phyloP scores from a whole-genome alignment of 2,113 vertebrate species.

The Eptatretus burgeri region DNA sequence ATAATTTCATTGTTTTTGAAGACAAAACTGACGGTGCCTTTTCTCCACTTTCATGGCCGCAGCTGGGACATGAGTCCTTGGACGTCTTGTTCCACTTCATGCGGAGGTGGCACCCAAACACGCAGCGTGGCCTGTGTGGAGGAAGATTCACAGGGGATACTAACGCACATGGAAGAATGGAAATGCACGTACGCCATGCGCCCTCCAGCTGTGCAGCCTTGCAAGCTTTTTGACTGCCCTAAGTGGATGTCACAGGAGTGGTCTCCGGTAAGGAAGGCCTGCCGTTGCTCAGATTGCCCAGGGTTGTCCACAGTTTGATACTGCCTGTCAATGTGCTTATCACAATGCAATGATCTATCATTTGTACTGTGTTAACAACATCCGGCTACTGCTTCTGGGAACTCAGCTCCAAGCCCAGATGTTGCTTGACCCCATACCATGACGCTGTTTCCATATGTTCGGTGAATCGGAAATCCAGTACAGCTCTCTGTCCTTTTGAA shows the following conservation, averaged over 20 bases:
- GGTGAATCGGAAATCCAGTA: no score
- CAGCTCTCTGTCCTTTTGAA: no score
- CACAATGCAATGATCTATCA: conserved; percentile 7
- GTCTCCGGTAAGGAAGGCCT: conserved; percentile 41
- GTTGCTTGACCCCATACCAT: conserved; percentile 13
- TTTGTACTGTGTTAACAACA: neutral
- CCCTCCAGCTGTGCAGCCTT: conserved; percentile 49
- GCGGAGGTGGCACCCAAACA: conserved; percentile 67
- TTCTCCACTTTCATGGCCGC: neutral
- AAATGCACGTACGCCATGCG: conserved; percentile 83
- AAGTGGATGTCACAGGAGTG: conserved; percentile 90
- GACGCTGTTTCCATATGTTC: conserved; percentile 7
- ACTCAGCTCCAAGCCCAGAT: conserved; percentile 14
- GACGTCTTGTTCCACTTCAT: conserved; percentile 79
- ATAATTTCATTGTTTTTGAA: no score
- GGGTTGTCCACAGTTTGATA: neutral
- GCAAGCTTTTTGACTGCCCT: conserved; percentile 75
- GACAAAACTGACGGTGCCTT: no score
- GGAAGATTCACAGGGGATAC: conserved; percentile 67
- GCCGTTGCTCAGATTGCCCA: neutral
- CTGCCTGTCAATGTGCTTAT: conserved; percentile 5
- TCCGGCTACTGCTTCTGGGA: conserved; percentile 10
- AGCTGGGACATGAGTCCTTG: conserved; percentile 92
- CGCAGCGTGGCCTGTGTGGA: conserved; percentile 74
- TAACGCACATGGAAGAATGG: conserved; percentile 66